Percentiles rank a stretch among this genome's conserved stretches.
Conservation (phyloP, 2,888 invertebrate genomes). For the Sarcophaga caerulescens region DNA sequence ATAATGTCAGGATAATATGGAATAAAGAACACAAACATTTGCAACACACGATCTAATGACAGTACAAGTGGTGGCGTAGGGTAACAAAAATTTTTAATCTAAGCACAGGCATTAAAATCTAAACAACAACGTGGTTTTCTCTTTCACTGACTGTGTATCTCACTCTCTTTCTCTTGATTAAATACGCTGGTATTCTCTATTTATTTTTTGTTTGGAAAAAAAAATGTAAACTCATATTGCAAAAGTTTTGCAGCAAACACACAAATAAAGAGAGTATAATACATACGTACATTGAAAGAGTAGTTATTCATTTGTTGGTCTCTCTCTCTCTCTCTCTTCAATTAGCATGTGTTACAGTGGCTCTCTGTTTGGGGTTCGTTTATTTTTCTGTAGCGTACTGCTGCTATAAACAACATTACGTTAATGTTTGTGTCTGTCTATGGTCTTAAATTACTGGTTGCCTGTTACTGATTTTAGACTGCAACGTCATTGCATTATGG, state of each 20-base stretch:
- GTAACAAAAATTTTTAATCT: too few species aligned
- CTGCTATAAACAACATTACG: not conserved
- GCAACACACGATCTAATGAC: too few species aligned
- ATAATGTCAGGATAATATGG: too few species aligned
- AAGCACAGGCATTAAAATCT: too few species aligned
- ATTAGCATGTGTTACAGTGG: conserved; percentile 18
- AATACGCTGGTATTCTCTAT: not conserved
- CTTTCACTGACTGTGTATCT: not conserved
- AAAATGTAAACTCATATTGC: conserved; percentile 52
- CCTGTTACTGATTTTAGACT: conserved; percentile 78
- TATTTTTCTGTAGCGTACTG: not conserved
- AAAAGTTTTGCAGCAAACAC: too few species aligned
- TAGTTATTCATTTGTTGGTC: not conserved
- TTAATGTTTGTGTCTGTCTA: not conserved
- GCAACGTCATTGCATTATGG: conserved; percentile 76
- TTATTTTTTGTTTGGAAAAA: not conserved
- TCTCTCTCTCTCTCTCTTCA: conserved; percentile 15
- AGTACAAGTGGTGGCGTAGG: too few species aligned
- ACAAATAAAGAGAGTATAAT: not conserved
- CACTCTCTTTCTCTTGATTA: not conserved
- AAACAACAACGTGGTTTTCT: too few species aligned
- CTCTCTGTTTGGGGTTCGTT: conserved; percentile 27
- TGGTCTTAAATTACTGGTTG: conserved; percentile 69
- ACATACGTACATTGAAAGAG: not conserved
- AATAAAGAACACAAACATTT: too few species aligned